Conservation (phyloP, 2,113 vertebrate genomes). For the Tautogolabrus adspersus region DNA sequence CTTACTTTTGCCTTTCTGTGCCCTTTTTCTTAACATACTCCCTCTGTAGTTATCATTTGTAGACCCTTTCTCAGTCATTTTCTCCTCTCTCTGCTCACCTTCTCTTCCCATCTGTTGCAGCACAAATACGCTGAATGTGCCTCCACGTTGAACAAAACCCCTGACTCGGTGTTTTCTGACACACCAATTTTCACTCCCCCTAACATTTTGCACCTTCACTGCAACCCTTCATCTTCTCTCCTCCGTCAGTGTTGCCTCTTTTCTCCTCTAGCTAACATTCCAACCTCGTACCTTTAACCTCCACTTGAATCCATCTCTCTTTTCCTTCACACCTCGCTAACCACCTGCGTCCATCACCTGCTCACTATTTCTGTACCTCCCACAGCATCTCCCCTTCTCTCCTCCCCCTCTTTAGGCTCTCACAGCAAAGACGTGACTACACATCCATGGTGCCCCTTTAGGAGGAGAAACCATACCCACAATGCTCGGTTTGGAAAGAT, state of each 20-base stretch:
- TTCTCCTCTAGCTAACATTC: constrained; percentile 9
- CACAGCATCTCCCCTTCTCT: constrained; percentile 7
- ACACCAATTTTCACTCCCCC: constrained; percentile 49
- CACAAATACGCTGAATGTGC: constrained; percentile 4
- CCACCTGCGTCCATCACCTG: constrained; percentile 31
- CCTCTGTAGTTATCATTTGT: constrained; percentile 25
- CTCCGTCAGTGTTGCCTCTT: constrained; percentile 6
- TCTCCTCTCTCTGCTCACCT: constrained; percentile 17
- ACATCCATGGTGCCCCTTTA: constrained; percentile 76
- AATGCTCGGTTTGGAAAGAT: constrained; percentile 61
- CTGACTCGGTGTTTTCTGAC: constrained; percentile 59
- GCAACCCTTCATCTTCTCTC: constrained; percentile 52
- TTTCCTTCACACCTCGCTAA: constrained; percentile 34
- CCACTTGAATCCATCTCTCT: constrained; percentile 22
- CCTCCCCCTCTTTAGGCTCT: constrained; percentile 23
- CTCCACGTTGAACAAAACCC: constrained; percentile 32
- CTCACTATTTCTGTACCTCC: neutral
- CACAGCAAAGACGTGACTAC: constrained; percentile 67
- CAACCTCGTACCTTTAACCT: constrained; percentile 34
- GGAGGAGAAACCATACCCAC: constrained; percentile 47
- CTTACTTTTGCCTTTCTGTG: neutral
- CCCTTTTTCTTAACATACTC: constrained; percentile 23
- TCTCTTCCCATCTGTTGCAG: constrained; percentile 36
- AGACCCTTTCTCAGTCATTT: constrained; percentile 8
- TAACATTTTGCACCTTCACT: constrained; percentile 53